Percentiles rank a stretch among this genome's conserved stretches.
phyloP scores from a whole-genome alignment of 2,797 vertebrate genomes.

The Coregonus suidteri region DNA sequence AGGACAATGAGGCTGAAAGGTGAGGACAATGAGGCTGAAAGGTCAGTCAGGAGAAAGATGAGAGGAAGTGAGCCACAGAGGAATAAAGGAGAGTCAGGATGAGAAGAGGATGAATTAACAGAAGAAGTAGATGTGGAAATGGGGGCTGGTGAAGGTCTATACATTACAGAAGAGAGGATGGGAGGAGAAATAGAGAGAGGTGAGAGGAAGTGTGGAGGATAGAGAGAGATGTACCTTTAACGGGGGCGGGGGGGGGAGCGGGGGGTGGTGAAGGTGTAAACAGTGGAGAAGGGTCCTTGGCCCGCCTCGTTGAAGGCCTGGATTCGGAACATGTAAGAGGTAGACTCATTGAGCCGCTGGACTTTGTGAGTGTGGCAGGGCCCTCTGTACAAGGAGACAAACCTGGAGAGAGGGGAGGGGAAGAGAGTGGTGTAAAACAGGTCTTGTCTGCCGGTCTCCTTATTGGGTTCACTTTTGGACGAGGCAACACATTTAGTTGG shows the following conservation, averaged over 20 bases:
- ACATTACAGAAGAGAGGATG: neutral
- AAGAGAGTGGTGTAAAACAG: too few relatives aligned
- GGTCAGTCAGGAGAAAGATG: too few relatives aligned
- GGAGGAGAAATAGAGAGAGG: slow-evolving; percentile 23
- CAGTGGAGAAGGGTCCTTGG: slow-evolving; percentile 92
- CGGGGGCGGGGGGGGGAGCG: slow-evolving; percentile 88
- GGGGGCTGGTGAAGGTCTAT: neutral
- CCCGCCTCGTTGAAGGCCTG: slow-evolving; percentile 98
- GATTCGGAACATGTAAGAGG: slow-evolving; percentile 95
- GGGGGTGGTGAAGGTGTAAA: slow-evolving; percentile 93
- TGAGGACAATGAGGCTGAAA: too few relatives aligned
- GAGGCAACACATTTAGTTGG: too few relatives aligned
- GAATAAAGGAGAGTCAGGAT: neutral
- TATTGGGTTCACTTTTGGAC: too few relatives aligned
- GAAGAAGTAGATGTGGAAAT: neutral
- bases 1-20: too few relatives aligned
- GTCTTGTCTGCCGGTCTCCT: too few relatives aligned
- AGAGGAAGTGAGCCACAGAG: too few relatives aligned
- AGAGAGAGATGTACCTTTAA: slow-evolving; percentile 83
- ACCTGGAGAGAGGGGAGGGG: slow-evolving; percentile 73
- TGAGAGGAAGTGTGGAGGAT: neutral
- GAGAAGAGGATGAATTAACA: neutral
- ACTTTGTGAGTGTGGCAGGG: slow-evolving; percentile 99
- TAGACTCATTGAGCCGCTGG: slow-evolving; percentile 96
- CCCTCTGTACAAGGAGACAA: slow-evolving; percentile 93